Conservation (phyloP, 2,113 vertebrate species). For the Tyto alba region DNA sequence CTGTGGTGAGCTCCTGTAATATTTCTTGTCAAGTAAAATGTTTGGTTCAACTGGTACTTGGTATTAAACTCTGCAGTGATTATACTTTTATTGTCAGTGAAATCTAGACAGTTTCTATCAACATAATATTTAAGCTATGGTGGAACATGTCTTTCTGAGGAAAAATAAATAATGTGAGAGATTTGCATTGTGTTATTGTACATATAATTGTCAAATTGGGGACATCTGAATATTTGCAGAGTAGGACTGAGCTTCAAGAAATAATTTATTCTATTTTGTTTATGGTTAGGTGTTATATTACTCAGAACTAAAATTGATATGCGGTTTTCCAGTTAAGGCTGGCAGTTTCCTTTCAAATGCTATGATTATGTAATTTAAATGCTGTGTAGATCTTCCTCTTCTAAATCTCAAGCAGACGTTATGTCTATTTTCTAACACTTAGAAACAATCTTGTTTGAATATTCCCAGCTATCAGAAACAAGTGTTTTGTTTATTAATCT, state of each 20-base stretch:
- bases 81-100: neutral
- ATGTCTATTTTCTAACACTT: neutral
- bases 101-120: neutral
- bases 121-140: neutral
- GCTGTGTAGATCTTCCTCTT: neutral
- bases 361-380: neutral
- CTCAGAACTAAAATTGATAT: neutral
- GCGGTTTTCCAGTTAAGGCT: neutral
- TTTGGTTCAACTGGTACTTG: neutral
- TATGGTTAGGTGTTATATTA: neutral
- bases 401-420: neutral
- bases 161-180: neutral
- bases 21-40: neutral
- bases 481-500: neutral
- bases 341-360: neutral
- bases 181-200: neutral
- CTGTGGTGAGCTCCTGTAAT: conserved; percentile 1
- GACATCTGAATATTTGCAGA: neutral
- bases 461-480: neutral
- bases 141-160: neutral
- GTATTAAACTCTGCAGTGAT: neutral
- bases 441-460: neutral
- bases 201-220: neutral
- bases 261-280: neutral
- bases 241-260: neutral